Percentiles rank a stretch among this genome's conserved stretches.
Evolutionary conservation across 2,113 vertebrate species (phyloP).

Genomic region (Origma solitaria): DNA sequence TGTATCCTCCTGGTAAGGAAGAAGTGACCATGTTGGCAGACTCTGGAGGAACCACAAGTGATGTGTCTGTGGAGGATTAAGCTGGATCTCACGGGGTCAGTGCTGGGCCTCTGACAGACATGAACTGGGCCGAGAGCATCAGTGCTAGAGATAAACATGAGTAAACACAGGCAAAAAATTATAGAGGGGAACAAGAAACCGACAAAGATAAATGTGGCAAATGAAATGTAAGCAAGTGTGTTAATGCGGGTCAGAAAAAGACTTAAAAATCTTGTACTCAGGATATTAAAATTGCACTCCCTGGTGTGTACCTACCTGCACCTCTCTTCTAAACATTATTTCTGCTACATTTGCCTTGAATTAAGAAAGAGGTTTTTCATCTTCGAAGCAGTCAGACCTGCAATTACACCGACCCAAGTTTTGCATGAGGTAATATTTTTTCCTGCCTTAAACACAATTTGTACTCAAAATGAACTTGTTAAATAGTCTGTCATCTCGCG

Average conservation of each 20-base stretch:
- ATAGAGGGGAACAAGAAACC: background rate
- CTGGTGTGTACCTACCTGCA: constrained; percentile 39
- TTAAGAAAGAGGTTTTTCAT: constrained; percentile 59
- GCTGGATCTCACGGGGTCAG: background rate
- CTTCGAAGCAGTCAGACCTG: constrained; percentile 50
- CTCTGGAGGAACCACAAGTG: background rate
- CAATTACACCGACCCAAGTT: constrained; percentile 54
- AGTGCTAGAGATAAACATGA: background rate
- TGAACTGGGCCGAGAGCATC: background rate
- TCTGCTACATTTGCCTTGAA: constrained; percentile 63
- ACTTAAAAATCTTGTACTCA: constrained; percentile 29
- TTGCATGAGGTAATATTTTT: constrained; percentile 59
- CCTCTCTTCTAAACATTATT: constrained; percentile 55
- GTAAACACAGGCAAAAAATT: background rate
- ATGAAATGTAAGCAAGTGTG: constrained; percentile 24
- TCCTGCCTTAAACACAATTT: constrained; percentile 55
- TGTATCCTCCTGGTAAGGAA: background rate
- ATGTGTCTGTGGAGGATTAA: background rate
- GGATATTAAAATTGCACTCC: constrained; percentile 58
- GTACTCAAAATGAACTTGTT: constrained; percentile 58
- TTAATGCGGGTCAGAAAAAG: background rate
- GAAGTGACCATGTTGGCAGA: accelerated
- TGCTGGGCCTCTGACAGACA: accelerated
- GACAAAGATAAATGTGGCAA: background rate
- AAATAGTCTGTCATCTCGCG: constrained; percentile 36